Evolutionary conservation across 2,888 invertebrate genomes (phyloP), one percentile per base, ranked within the genome.

Genomic region (Nebria brevicollis): DNA sequence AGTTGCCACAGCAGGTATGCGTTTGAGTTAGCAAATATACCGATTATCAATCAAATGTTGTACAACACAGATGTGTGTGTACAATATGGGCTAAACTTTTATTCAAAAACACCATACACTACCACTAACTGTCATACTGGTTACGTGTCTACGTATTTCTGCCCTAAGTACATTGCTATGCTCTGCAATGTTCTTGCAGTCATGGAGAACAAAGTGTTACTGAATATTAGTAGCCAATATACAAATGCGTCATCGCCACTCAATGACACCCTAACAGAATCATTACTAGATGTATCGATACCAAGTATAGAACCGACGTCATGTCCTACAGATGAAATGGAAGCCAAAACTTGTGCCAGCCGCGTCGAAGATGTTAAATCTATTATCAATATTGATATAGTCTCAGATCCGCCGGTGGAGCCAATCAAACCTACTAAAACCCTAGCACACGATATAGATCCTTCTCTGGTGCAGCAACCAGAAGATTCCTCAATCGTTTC

Each of bases 131-230:
- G 90, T 83, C 89, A 91, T 75, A 90, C 90, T 83, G 91, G 92
- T 83, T 93, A 93, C 85, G 90, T 93, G 83, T 91, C 93, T 66
- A 91, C 93, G 84, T 90, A 94, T 84, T 92, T 95, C 84, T 91
- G 94, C 11, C 89, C 91, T 42, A 93, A 93, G 85, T 94, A 94
- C 87, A 89, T 96, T 84, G 93, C 94, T 25, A 95, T 95, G 26
- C 89, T 96, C 84, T 96, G 96, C 88, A 95, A 96, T 88, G 91
- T 94, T 64, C 87, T 95, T 82, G 94, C 94, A 65, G 91, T 94
- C 83, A 90, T 92, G 83, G 93, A 94, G 85, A 92, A 92, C 84
- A 93, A 93, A 88, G 92, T 93, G 15, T 92, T 93, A 65, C 88
- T 93, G 83, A 94, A 94, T 85, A 90, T 92, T 0, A 93, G 92